Evolutionary conservation across 2,888 invertebrate species (phyloP).

Genomic region (Fissipunctia ypsillon): DNA sequence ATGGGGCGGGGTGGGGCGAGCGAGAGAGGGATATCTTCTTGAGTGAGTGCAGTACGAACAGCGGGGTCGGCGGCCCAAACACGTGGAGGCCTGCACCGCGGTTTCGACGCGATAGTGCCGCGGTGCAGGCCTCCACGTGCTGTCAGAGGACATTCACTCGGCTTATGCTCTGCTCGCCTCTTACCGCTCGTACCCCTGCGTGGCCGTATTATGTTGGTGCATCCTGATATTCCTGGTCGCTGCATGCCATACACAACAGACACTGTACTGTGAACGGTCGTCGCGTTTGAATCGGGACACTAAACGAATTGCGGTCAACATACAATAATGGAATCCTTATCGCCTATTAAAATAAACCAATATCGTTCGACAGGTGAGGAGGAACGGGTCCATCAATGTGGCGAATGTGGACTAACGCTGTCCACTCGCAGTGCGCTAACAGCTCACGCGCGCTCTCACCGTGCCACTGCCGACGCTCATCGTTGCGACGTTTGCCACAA

Average conservation of each 20-base stretch:
- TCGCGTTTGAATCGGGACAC: constrained; percentile 69
- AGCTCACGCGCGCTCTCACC: constrained; percentile 91
- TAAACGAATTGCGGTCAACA: constrained; percentile 59
- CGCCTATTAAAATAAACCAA: constrained; percentile 74
- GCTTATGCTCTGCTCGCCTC: constrained; percentile 76
- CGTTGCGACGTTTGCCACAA: constrained; percentile 97
- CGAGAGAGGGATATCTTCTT: constrained; percentile 74
- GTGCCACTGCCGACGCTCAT: constrained; percentile 93
- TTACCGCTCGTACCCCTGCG: constrained; percentile 74
- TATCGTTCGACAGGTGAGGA: constrained; percentile 89
- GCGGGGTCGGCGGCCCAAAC: constrained; percentile 85
- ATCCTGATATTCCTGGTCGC: constrained; percentile 88
- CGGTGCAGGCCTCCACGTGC: constrained; percentile 89
- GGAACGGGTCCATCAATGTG: constrained; percentile 90
- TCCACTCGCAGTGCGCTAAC: constrained; percentile 94
- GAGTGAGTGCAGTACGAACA: constrained; percentile 76
- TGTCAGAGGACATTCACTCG: constrained; percentile 83
- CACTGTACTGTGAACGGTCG: constrained; percentile 85
- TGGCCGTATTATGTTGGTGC: constrained; percentile 84
- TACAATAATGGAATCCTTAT: constrained; percentile 74
- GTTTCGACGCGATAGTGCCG: constrained; percentile 75
- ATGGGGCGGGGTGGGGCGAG: constrained; percentile 66
- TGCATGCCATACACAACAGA: constrained; percentile 87
- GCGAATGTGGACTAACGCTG: constrained; percentile 94
- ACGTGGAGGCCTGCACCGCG: constrained; percentile 89